Evolutionary conservation across 2,888 invertebrate species (phyloP), one percentile per base, ranked within the genome.

Genomic region (Cephonodes hylas): DNA sequence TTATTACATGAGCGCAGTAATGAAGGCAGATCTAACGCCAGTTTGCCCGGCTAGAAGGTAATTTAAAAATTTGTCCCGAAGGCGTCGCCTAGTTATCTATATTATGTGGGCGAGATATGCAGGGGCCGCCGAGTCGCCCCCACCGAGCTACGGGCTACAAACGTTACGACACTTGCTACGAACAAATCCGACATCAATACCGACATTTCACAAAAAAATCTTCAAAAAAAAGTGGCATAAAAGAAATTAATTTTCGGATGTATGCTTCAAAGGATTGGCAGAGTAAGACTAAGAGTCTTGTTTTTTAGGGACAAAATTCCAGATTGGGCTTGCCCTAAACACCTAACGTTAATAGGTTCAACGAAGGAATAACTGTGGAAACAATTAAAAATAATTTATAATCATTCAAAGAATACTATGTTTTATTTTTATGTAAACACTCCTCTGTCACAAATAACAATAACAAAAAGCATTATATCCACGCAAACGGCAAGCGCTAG

Each of bases 1-100:
- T 53, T 53, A 53, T 53, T 53, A 53, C 20, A 53, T 53, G 18
- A 70, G 3, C 48, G 7, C 27, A 31, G 53, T 53, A 53, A 71
- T 69, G 64, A 69, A 69, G 59, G 67, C 69, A 72, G 70, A 70
- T 65, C 70, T 68, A 71, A 74, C 76, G 77, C 66, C 72, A 70
- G 76, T 78, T 77, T 79, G 78, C 75, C 83, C 76, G 75, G 81
- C 76, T 80, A 71, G 79, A 74, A 84, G 81, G 85, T 81, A 88
- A 89, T 89, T 88, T 89, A 88, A 90, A 90, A 90, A 88, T 85
- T 86, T 88, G 85, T 88, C 85, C 81, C 77, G 75, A 81, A 84
- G 84, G 83, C 81, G 85, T 77, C 81, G 79, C 82, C 76, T 80
- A 80, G 84, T 83, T 83, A 86, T 83, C 81, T 88, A 83, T 84